Conservation (phyloP, 2,113 vertebrate species). For the Aythya baeri region DNA sequence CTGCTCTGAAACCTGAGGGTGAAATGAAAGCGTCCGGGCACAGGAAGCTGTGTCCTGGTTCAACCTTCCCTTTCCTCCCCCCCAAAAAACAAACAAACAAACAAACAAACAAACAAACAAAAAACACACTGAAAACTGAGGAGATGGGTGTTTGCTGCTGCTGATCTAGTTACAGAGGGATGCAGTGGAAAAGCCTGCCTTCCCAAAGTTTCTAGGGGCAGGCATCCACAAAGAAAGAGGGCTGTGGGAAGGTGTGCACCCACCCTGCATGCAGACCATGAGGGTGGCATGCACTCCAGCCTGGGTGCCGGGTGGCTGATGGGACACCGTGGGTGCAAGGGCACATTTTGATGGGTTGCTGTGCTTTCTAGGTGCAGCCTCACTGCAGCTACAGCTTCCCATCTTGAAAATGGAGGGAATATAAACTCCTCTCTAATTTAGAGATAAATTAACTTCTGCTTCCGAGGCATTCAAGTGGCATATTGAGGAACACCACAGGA, state of each 20-base stretch:
- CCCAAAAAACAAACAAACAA: no score
- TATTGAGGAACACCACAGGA: constrained; percentile 24
- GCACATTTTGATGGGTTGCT: neutral
- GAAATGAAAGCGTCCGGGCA: neutral
- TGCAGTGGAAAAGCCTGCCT: neutral
- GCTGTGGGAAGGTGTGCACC: no score
- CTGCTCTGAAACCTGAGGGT: neutral
- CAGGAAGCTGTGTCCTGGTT: neutral
- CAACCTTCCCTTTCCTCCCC: no score
- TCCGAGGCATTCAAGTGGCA: constrained; percentile 50
- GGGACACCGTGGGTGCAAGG: neutral
- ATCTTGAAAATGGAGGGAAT: neutral
- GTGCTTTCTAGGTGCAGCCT: neutral
- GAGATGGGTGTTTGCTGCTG: neutral
- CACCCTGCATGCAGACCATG: rapidly evolving
- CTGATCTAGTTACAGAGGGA: neutral
- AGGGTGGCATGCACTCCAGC: rapidly evolving
- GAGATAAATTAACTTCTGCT: constrained; percentile 58
- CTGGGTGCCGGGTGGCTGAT: no score
- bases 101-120: neutral
- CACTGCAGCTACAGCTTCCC: neutral
- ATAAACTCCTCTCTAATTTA: constrained; percentile 36
- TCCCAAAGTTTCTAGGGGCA: neutral
- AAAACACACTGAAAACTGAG: neutral
- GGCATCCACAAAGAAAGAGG: neutral